Base-by-base conservation (phyloP, 2,888 invertebrate species). In the Apotomis betuletana region DNA sequence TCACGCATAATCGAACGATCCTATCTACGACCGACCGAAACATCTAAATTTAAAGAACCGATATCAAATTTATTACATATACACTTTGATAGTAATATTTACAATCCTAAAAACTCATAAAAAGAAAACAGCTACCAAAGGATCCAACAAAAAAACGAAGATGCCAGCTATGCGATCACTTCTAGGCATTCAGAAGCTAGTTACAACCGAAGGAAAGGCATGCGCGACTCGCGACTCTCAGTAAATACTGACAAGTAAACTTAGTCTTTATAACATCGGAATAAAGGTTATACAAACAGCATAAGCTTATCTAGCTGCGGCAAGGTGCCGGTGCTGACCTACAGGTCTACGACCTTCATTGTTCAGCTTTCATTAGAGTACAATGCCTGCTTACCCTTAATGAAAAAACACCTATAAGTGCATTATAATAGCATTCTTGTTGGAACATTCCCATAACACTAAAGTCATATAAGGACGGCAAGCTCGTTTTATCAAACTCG, bases 261-360 rank as follows among this genome's bases (percentile, higher is more conserved):
- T 15, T 69, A 72, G 58, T 63, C 78, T 78, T 75, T 81, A 79
- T 74, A 67, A 5, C 74, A n/a, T 74, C 55, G 69, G 57, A 62
- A 72, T 75, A 83, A 82, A 79, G 80, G 70, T 74, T 76, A 78
- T 77, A 80, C 79, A 79, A 74, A 78, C 77, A 77, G 60, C 61
- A 71, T 52, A 59, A 54, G 54, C 54, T 74, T 69, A 64, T 73
- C 76, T 77, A 73, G 76, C 79, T 78, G 82, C 78, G 79, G 83
- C 76, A 78, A 85, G 82, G 83, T 85, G 83, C 85, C 81, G 81
- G 77, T 75, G 84, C 84, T 88, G 88, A 89, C 90, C 90, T 84
- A 81, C 83, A 85, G 90, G 90, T 90, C 90, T 85, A 85, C 88
- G 91, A 90, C 91, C 91, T 85, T 87, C 85, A 90, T 91, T 91